Base-by-base conservation (phyloP, 2,113 vertebrate genomes). In the Otolemur garnettii region DNA sequence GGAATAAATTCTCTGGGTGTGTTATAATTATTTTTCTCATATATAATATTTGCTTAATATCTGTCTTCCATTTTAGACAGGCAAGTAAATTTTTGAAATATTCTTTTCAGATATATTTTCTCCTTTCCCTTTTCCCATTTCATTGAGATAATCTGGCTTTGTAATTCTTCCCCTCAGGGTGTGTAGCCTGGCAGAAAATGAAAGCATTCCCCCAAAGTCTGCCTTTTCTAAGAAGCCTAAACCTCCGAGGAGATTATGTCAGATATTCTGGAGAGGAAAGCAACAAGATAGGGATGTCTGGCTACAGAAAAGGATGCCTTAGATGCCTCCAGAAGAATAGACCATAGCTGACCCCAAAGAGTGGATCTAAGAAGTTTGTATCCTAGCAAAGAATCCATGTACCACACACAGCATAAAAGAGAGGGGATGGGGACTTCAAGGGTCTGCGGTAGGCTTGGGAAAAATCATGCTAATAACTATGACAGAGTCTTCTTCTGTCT, bases 181-280 rank as follows among this genome's bases (percentile, higher is more conserved):
- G 57, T 74, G 75, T 1, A 24, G 24, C 22, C 21, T 68, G 71
- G 22, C 4, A 62, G 53, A 72, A 79, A 81, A 10, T 45, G 3
- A 50, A 91, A 88, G 64, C 38, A 84, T 15, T 9, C 57, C 77
- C 13, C 86, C 81, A 17, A 77, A 85, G 18, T 0, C 53, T 88
- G 24, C 50, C 72, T 55, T 92, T 78, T 72, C 78, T 72, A 69
- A 86, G 93, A 90, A 85, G 18, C n/a, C 30, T 92, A 87, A 94
- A 77, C 24, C 26, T 68, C 19, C 8, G 4, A 55, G 38, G 38
- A 71, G 45, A 85, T 64, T 50, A 74, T 35, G 6, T 53, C 33
- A 81, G 21, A 66, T 42, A 66, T 59, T 57, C 26, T 45, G 15
- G 14, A 59, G 35, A 82, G 3, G 42, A 82, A 82, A 57, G 35